A percentile compares a stretch with the other conserved stretches of the same genome.
Evolutionary conservation across 35 echinoderm and acorn worm genomes (phyloP).

Genomic region (Amphiura filiformis): DNA sequence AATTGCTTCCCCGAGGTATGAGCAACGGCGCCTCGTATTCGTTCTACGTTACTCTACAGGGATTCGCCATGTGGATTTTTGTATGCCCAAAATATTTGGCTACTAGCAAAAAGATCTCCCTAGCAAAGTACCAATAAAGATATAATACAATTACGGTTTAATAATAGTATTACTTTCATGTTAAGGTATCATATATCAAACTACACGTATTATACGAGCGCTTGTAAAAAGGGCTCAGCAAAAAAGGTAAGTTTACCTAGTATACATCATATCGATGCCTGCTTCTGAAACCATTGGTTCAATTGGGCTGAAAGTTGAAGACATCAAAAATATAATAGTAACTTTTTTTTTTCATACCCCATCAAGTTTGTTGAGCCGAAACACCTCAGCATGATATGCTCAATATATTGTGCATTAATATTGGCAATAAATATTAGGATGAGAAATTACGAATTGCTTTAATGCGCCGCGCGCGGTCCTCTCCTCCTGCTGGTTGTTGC

Average conservation of each 20-base stretch:
- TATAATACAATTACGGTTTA: conserved; percentile 47
- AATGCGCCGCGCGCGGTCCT: not conserved
- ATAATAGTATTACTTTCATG: conserved; percentile 35
- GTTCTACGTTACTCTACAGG: conserved; percentile 4
- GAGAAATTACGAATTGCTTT: not conserved
- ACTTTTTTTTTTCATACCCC: too few species aligned
- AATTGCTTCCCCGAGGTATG: conserved; percentile 3
- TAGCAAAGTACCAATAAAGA: conserved; percentile 33
- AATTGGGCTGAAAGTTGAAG: not conserved
- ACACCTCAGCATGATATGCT: not conserved
- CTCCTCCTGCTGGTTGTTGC: not conserved
- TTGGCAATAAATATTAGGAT: not conserved
- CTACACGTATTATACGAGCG: too few species aligned
- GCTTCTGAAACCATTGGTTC: too few species aligned
- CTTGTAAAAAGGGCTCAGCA: too few species aligned
- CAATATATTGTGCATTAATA: not conserved
- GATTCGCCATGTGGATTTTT: conserved; percentile 25
- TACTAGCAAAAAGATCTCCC: conserved; percentile 22
- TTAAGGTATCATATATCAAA: not conserved
- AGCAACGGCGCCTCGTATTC: conserved; percentile 22
- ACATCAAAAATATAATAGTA: not conserved
- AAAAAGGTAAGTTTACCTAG: too few species aligned
- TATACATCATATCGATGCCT: too few species aligned
- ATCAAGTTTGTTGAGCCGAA: not conserved
- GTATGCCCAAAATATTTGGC: conserved; percentile 22